Evolutionary conservation across 64 coral and sea anemone species (phyloP), one percentile per base, ranked within the genome.

Genomic region (Trachythela sp.): DNA sequence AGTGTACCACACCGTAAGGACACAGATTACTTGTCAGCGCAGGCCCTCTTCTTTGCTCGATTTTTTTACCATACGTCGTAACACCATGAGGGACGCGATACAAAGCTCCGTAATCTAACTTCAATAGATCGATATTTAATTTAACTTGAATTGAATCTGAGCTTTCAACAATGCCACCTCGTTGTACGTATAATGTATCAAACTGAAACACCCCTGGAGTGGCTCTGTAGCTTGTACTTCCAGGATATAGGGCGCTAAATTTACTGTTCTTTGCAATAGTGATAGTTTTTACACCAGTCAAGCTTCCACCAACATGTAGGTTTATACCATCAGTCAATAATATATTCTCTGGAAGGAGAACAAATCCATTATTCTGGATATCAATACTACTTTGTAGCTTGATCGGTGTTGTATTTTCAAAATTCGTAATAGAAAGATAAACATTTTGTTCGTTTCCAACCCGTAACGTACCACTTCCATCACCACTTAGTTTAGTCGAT

Each of bases 221-320:
- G 9, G 31, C 10, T 80, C 33, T 80, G 30, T 80, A 80, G 15
- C 33, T 80, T 80, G 75, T 80, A 80, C 75, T 80, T 80, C 33
- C 75, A 34, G 75, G 75, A 14, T 35, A 80, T 22, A 37, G 3
- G 33, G 37, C 75, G 15, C 27, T 37, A 35, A 80, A 80, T 80
- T 80, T 80, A 14, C 27, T 30, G 26, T 64, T n/a, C 20, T 9
- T 64, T 80, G 75, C 20, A 37, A 80, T 30, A 37, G 15, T 80
- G 33, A 80, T 36, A 2, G 31, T 80, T 22, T 35, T 80, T 80
- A 39, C 37, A 15, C 75, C 75, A 37, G 37, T 15, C 37, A 80
- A 39, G 17, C 75, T 80, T 10, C 75, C 75, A 15, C 15, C 37
- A 35, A 80, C 75, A 80, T 30, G 30, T 29, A 80, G 75, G 13